These are phyloP conservation scores for Malacoctenus gilli DNA, from an alignment of 2,797 vertebrate genomes.

Conservation along the genomic window DNA sequence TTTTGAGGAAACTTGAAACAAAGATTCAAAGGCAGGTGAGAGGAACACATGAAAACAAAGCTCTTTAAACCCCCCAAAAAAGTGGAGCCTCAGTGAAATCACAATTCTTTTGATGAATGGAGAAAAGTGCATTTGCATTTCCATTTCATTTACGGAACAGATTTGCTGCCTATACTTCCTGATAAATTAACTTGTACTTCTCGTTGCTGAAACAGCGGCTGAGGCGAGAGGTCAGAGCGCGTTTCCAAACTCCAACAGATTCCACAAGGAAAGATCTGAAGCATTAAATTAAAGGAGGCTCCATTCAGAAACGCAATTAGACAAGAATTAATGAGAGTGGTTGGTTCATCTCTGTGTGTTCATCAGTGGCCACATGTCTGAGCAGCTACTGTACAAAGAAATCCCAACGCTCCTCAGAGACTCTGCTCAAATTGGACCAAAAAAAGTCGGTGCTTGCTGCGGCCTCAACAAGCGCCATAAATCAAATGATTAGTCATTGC, in stretches of 20 bases:
- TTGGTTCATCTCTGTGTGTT: rapidly evolving
- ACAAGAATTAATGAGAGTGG: constrained; percentile 1
- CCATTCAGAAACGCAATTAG: constrained; percentile 5
- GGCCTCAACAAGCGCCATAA: background rate
- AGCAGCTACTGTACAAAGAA: constrained; percentile 2
- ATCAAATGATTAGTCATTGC: constrained; percentile 4
- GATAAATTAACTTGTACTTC: background rate
- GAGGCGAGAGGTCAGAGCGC: background rate
- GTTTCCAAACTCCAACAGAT: background rate
- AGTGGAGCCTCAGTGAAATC: too few relatives aligned
- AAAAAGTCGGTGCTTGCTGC: background rate
- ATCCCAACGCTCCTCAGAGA: background rate
- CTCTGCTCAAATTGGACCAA: background rate
- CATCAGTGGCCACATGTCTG: background rate
- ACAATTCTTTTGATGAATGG: too few relatives aligned
- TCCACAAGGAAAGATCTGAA: background rate
- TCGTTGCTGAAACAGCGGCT: background rate
- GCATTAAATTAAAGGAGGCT: background rate
- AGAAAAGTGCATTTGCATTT: background rate
- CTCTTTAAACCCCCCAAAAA: too few relatives aligned
- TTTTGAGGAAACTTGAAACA: too few relatives aligned
- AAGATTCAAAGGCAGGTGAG: too few relatives aligned
- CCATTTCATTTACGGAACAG: background rate
- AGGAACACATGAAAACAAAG: too few relatives aligned
- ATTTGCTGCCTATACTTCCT: background rate